Evolutionary conservation across 2,113 vertebrate species (phyloP).

Genomic region (Poecilia latipinna): DNA sequence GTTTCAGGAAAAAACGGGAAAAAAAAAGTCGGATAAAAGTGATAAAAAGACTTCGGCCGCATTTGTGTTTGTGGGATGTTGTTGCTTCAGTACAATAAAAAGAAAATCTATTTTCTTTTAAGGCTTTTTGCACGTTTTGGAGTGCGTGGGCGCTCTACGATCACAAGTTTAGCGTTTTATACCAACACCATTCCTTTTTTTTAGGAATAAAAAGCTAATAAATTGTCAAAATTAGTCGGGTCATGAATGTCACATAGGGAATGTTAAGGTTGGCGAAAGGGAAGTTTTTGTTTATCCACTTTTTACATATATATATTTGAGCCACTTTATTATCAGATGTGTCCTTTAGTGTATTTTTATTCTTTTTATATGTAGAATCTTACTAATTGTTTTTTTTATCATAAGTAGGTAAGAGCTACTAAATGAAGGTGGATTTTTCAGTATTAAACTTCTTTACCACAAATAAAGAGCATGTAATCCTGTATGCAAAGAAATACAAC

Average conservation of each 20-base stretch:
- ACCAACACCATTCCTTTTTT: slow-evolving; percentile 53
- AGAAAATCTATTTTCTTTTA: too few species aligned
- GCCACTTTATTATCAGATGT: slow-evolving; percentile 74
- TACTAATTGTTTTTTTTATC: slow-evolving; percentile 52
- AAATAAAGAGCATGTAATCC: slow-evolving; percentile 5
- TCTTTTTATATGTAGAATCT: slow-evolving; percentile 73
- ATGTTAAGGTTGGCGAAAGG: slow-evolving; percentile 31
- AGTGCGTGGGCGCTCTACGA: not conserved
- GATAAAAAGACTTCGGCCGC: too few species aligned
- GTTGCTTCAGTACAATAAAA: too few species aligned
- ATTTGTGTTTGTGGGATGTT: too few species aligned
- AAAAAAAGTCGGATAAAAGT: too few species aligned
- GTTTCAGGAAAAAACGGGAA: too few species aligned
- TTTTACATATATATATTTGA: slow-evolving; percentile 64
- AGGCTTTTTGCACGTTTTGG: not conserved
- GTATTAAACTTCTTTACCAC: slow-evolving; percentile 34
- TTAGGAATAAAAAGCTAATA: slow-evolving; percentile 61
- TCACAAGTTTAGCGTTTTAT: slow-evolving; percentile 39
- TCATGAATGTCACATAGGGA: slow-evolving; percentile 45
- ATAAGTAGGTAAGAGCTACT: slow-evolving; percentile 53
- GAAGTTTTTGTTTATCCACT: slow-evolving; percentile 21
- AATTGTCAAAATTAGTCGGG: slow-evolving; percentile 28
- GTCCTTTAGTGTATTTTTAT: slow-evolving; percentile 63
- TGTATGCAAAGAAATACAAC: not conserved
- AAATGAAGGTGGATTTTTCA: slow-evolving; percentile 68